These are phyloP conservation scores for Hydrocynus forskahlii DNA, from an alignment of 2,797 vertebrate species.

Conservation along the genomic window DNA sequence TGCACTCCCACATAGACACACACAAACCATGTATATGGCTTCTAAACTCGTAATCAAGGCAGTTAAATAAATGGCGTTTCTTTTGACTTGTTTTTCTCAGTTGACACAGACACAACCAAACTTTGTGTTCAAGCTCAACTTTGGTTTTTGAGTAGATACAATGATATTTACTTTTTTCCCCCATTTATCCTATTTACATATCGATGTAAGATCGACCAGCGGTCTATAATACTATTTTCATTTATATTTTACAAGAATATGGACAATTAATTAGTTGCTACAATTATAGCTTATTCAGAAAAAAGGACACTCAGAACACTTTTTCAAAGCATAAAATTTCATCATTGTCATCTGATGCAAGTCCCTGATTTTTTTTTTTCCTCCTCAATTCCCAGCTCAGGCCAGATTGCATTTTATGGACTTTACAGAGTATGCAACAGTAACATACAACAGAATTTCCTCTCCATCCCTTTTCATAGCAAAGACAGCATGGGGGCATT, in stretches of 20 bases:
- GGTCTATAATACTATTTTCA: constrained; percentile 81
- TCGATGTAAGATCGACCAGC: constrained; percentile 87
- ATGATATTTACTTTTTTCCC: constrained; percentile 59
- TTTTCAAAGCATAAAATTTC: constrained; percentile 76
- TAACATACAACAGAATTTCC: constrained; percentile 69
- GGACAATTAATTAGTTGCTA: constrained; percentile 80
- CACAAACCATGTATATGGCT: constrained; percentile 83
- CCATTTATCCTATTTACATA: constrained; percentile 75
- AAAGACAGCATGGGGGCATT: constrained; percentile 78
- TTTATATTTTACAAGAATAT: constrained; percentile 78
- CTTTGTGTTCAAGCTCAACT: constrained; percentile 86
- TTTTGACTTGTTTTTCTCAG: constrained; percentile 73
- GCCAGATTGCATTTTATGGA: constrained; percentile 82
- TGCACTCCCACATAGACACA: constrained; percentile 49
- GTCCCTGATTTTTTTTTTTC: constrained; percentile 79
- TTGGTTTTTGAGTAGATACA: constrained; percentile 85
- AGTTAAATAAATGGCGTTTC: constrained; percentile 85
- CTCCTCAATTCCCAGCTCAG: constrained; percentile 72
- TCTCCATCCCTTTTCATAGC: constrained; percentile 76
- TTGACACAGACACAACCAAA: constrained; percentile 84
- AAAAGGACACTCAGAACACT: constrained; percentile 76
- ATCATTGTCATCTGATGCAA: constrained; percentile 80
- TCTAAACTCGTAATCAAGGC: constrained; percentile 86
- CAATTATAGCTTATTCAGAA: constrained; percentile 75
- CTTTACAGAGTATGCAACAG: constrained; percentile 80